Percentiles rank a stretch among this genome's conserved stretches.
Evolutionary conservation across 2,113 vertebrate species (phyloP).

Genomic region (Ophiodon elongatus): DNA sequence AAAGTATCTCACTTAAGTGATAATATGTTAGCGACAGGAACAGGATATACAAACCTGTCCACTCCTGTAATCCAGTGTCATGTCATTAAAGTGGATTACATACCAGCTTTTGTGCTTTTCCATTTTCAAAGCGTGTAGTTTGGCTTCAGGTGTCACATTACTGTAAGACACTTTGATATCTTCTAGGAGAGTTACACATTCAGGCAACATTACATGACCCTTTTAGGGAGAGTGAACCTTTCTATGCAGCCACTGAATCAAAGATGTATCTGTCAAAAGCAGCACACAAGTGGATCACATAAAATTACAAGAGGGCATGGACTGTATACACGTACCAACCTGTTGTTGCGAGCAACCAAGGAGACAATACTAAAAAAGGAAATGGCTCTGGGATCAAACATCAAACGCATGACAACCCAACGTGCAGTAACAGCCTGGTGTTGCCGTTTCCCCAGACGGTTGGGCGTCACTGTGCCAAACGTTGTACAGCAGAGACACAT

Average conservation of each 20-base stretch:
- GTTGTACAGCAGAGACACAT: background rate
- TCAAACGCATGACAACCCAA: slow-evolving; percentile 52
- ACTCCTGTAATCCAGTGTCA: background rate
- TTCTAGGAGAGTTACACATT: too few relatives aligned
- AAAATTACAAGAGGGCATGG: background rate
- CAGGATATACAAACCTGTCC: background rate
- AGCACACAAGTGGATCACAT: slow-evolving; percentile 40
- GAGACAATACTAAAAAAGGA: slow-evolving; percentile 8
- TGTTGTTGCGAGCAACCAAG: background rate
- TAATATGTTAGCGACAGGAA: background rate
- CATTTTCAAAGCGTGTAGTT: background rate
- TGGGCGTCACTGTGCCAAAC: slow-evolving; percentile 20
- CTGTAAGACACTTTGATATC: background rate
- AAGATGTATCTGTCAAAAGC: background rate
- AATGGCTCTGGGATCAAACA: slow-evolving; percentile 37
- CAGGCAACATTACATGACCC: background rate
- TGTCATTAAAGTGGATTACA: background rate
- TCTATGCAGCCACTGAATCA: background rate
- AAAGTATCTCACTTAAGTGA: slow-evolving; percentile 6
- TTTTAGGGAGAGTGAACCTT: slow-evolving; percentile 11
- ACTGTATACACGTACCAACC: background rate
- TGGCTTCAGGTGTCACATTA: background rate
- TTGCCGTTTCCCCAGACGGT: slow-evolving; percentile 21
- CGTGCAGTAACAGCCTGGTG: slow-evolving; percentile 35
- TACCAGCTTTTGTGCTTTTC: background rate